Percentiles rank a stretch among this genome's conserved stretches.
Conservation (phyloP, 2,113 vertebrate genomes). For the Tupaia chinensis region DNA sequence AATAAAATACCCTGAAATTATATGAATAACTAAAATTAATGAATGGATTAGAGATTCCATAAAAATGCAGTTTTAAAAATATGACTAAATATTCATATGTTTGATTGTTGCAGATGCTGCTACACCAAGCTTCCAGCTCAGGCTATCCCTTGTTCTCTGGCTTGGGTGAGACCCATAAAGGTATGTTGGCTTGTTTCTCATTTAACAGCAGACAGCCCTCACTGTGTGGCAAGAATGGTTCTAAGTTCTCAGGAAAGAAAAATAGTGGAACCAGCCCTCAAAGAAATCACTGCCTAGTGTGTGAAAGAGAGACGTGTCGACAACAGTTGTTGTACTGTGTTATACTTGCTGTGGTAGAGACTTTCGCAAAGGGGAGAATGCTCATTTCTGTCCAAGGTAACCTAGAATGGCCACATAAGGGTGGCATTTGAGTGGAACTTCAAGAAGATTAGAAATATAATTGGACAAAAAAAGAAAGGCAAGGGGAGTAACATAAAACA, state of each 20-base stretch:
- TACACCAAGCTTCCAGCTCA: slow-evolving; percentile 95
- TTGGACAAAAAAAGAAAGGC: background rate
- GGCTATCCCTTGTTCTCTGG: slow-evolving; percentile 93
- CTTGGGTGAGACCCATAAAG: slow-evolving; percentile 91
- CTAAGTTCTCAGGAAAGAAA: slow-evolving; percentile 3
- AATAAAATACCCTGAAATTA: background rate
- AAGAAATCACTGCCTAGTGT: background rate
- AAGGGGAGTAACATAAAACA: background rate
- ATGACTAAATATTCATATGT: background rate
- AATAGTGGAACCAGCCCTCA: background rate
- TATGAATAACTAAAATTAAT: slow-evolving; percentile 5
- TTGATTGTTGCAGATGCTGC: slow-evolving; percentile 87
- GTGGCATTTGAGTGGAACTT: background rate
- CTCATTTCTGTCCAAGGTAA: background rate
- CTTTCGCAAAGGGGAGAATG: background rate
- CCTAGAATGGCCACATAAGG: background rate
- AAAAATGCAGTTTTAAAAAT: background rate
- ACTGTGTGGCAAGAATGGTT: background rate
- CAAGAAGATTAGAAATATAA: background rate
- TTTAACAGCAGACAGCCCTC: background rate
- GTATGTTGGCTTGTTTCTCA: slow-evolving; percentile 70
- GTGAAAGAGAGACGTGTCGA: background rate
- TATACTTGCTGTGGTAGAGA: background rate
- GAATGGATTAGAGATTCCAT: background rate
- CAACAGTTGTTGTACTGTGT: background rate